Conservation (phyloP, 2,888 invertebrate species). For the Noctuana brunneofusca region DNA sequence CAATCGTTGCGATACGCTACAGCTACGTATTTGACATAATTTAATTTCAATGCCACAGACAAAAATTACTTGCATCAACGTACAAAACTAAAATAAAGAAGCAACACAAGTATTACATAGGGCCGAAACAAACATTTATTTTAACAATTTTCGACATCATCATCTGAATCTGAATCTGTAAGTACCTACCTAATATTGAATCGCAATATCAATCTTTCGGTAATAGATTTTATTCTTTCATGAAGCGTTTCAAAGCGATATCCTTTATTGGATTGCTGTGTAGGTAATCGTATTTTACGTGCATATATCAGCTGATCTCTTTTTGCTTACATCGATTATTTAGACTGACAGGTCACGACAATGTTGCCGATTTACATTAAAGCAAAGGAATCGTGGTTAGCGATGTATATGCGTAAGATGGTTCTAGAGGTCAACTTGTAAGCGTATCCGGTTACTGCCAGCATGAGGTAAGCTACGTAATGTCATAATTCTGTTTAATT, state of each 20-base stretch:
- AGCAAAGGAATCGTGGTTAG: slow-evolving; percentile 56
- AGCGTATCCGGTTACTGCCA: slow-evolving; percentile 58
- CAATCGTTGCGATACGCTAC: too few relatives aligned
- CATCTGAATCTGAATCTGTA: too few relatives aligned
- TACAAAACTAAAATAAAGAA: too few relatives aligned
- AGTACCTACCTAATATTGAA: too few relatives aligned
- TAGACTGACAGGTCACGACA: slow-evolving; percentile 57
- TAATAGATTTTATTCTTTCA: background rate
- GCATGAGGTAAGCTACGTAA: slow-evolving; percentile 29
- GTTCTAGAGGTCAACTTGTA: slow-evolving; percentile 59
- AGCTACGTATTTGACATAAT: too few relatives aligned
- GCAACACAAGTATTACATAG: too few relatives aligned
- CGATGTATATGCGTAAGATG: slow-evolving; percentile 54
- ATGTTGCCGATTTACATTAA: slow-evolving; percentile 53
- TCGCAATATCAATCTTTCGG: too few relatives aligned
- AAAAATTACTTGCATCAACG: background rate
- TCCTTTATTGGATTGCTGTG: background rate
- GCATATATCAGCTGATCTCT: slow-evolving; percentile 37
- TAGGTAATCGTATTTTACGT: slow-evolving; percentile 1
- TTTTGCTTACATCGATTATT: slow-evolving; percentile 39
- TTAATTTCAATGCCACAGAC: background rate
- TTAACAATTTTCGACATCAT: too few relatives aligned
- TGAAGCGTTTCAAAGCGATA: slow-evolving; percentile 1
- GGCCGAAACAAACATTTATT: too few relatives aligned
- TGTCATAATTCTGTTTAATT: slow-evolving; percentile 12